phyloP scores from a whole-genome alignment of 2,113 vertebrate species.

The Aegithalos caudatus region DNA sequence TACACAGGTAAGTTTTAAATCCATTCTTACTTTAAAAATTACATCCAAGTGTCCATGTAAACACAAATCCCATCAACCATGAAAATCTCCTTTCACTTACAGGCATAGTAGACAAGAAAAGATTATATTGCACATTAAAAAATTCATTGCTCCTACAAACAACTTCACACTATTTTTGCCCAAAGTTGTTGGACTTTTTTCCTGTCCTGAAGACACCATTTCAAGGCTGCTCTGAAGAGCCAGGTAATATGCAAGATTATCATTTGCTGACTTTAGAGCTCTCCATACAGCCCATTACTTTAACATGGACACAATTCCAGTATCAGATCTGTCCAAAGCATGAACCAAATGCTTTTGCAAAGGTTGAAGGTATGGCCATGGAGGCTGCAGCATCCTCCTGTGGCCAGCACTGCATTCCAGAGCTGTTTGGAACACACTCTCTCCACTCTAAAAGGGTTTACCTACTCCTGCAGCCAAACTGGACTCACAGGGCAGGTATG shows the following conservation, averaged over 20 bases:
- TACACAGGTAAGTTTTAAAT: neutral
- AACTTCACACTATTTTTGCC: neutral
- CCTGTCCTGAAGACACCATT: neutral
- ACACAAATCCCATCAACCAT: neutral
- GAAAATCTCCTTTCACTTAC: neutral
- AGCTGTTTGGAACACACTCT: neutral
- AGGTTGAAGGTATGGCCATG: neutral
- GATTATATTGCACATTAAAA: neutral
- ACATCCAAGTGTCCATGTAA: neutral
- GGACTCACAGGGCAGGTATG: neutral
- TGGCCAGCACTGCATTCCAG: neutral
- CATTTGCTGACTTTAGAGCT: neutral
- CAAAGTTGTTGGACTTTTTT: neutral
- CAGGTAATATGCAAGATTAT: neutral
- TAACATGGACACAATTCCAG: neutral
- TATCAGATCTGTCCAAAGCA: neutral
- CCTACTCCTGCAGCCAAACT: neutral
- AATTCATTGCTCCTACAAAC: neutral
- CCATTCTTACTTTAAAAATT: neutral
- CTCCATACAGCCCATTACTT: neutral
- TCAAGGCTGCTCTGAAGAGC: neutral
- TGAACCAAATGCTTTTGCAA: neutral
- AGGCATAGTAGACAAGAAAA: neutral
- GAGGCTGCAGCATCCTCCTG: neutral
- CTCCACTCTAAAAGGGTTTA: neutral